Base-by-base conservation (phyloP, 2,888 invertebrate species). In the Siphlonurus alternatus region DNA sequence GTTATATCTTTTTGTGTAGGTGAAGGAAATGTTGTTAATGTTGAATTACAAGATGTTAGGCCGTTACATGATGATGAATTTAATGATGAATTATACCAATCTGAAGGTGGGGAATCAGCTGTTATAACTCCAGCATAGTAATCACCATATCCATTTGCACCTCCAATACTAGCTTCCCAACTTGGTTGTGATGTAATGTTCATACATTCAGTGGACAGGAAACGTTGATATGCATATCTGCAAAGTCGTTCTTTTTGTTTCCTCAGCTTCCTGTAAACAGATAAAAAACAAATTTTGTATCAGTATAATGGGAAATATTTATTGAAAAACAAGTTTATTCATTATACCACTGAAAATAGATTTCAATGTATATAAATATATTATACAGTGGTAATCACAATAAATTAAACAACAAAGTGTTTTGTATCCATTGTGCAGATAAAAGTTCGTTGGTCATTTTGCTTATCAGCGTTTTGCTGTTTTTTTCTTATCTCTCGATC, bases 221-320 rank as follows among this genome's bases (percentile, higher is more conserved):
- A 76, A 65, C 82, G 80, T 72, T 81, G 80, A 75, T 82, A 84
- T 66, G 85, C 77, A 66, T 82, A 81, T 69, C 85, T 80, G 75
- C 90, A 90, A 25, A 86, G 77, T 67, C 84, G 82, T 71, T 89
- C 88, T 67, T 84, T 84, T 74, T 88, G 82, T 73, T 82, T 87
- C 71, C 85, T 83, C 64, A 85, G 79, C 77, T 87, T 88, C 89
- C 87, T 87, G 77, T 19, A 75, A 75, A 65, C 65, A 66, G 65
- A 67, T 61, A 66, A 61, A 23, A 54, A 25, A 62, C 51, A 64
- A n/a, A n/a, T n/a, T n/a, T n/a, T n/a, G n/a, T n/a, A n/a, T n/a
- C n/a, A n/a, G n/a, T n/a, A n/a, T n/a, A n/a, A n/a, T n/a, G n/a
- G n/a, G n/a, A n/a, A n/a, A n/a, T n/a, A n/a, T n/a, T n/a, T n/a